Conservation (phyloP, 2,113 vertebrate genomes). For the Callipepla californica region DNA sequence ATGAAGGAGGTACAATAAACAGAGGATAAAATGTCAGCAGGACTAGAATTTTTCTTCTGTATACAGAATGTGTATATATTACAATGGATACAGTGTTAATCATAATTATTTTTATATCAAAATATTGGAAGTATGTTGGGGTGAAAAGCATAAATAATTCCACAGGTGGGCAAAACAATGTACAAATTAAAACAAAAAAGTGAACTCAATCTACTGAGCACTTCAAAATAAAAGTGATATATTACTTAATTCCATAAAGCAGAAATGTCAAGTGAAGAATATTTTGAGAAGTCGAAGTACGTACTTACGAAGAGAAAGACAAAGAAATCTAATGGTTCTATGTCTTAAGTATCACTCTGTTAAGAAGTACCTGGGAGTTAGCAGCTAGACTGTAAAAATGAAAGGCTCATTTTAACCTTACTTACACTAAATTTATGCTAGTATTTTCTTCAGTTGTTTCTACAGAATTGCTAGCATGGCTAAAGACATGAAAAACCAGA, state of each 20-base stretch:
- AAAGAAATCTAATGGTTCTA: neutral
- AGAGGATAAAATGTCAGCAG: neutral
- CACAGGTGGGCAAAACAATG: neutral
- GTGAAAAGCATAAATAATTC: neutral
- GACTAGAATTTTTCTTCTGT: neutral
- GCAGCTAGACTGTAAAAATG: neutral
- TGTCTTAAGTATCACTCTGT: neutral
- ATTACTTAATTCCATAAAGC: neutral
- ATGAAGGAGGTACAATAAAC: neutral
- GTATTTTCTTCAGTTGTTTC: neutral
- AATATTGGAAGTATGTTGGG: neutral
- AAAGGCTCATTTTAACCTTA: neutral
- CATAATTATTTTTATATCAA: neutral
- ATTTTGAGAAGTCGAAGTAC: neutral
- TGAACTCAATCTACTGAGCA: neutral
- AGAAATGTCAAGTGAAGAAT: neutral
- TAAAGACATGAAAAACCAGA: neutral
- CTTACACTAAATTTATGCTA: neutral
- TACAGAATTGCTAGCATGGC: neutral
- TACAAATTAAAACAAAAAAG: neutral
- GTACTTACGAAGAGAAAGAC: neutral
- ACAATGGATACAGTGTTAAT: neutral
- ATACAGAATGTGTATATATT: neutral
- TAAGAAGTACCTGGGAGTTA: neutral
- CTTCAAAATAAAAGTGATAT: neutral